These are phyloP conservation scores for Amblyjoppa fuscipennis DNA, from an alignment of 2,888 invertebrate species.

Conservation along the genomic window DNA sequence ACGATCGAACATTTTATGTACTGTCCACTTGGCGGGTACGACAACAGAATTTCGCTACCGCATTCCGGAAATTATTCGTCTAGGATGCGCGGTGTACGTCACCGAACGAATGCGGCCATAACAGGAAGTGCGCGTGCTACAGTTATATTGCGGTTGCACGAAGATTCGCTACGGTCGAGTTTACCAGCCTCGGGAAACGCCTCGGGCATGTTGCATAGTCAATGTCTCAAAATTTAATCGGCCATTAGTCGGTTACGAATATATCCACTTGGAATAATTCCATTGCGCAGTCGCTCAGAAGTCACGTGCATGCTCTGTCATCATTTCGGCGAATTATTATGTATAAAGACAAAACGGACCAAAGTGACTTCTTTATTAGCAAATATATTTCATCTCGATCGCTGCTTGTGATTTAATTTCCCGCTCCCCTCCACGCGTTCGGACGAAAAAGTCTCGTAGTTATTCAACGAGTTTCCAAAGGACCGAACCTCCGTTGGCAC, in stretches of 20 bases:
- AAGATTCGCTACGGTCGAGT: not conserved
- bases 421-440: not conserved
- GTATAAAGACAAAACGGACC: constrained; percentile 4
- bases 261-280: not conserved
- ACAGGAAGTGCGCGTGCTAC: constrained; percentile 20
- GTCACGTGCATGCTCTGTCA: not conserved
- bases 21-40: constrained; percentile 24
- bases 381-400: constrained; percentile 53
- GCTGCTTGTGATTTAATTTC: constrained; percentile 41
- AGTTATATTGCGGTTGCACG: constrained; percentile 12
- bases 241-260: not conserved
- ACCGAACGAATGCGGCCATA: constrained; percentile 28
- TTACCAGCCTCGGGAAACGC: not conserved
- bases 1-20: constrained; percentile 35
- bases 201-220: not conserved
- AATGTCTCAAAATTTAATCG: constrained; percentile 2
- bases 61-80: constrained; percentile 39
- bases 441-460: constrained; percentile 46
- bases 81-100: constrained; percentile 28
- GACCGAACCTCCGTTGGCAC: constrained; percentile 58
- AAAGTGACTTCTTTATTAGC: constrained; percentile 50
- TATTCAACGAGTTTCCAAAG: constrained; percentile 65
- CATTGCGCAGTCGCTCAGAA: not conserved
- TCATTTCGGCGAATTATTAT: not conserved
- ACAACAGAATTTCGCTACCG: constrained; percentile 11